Evolutionary conservation across 2,113 vertebrate species (phyloP), one percentile per base, ranked within the genome.

Genomic region (Leucopsar rothschildi): DNA sequence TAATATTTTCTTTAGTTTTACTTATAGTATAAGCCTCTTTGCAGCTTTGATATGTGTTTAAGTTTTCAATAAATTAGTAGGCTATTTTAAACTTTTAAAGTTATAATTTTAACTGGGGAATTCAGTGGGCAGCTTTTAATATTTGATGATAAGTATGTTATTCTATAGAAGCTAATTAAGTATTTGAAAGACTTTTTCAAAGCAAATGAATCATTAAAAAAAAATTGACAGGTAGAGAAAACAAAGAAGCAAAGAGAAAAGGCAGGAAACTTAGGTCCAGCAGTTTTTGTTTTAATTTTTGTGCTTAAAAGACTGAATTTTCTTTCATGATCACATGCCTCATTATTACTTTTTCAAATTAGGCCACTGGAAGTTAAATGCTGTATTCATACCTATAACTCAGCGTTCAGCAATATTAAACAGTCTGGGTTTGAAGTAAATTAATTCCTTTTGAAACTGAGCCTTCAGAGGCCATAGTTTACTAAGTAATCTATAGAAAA

Each of bases 81-180:
- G 40, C 28, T 84, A 33, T 71, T 97, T 93, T 88, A 80, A 91
- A 76, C 35, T 31, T 95, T 94, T 72, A 15, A 85, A 86, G 25
- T 92, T 96, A 82, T 90, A 65, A 96, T 90, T 95, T 96, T 86
- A 92, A 89, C 76, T 44, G 55, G n/a, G 47, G 50, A 95, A 88
- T 97, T 96, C 31, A 78, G 83, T 82, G 42, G 28, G 56, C 52
- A 88, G 50, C 19, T 76, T 75, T 88, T 95, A 93, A 93, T 96
- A 77, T 84, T 81, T 96, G 80, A 66, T 75, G 82, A 69, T 82
- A 94, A 90, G 17, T 44, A 79, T 81, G 31, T 88, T 63, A 59
- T 87, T 92, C 39, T 78, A 35, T 45, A 89, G 39, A 77, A 87
- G 31, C n/a, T 93, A 96, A 97, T 96, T 94, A 95, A 95, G 47